These are phyloP conservation scores for Hypocryptadius cinnamomeus DNA, from an alignment of 2,113 vertebrate genomes.

Conservation along the genomic window DNA sequence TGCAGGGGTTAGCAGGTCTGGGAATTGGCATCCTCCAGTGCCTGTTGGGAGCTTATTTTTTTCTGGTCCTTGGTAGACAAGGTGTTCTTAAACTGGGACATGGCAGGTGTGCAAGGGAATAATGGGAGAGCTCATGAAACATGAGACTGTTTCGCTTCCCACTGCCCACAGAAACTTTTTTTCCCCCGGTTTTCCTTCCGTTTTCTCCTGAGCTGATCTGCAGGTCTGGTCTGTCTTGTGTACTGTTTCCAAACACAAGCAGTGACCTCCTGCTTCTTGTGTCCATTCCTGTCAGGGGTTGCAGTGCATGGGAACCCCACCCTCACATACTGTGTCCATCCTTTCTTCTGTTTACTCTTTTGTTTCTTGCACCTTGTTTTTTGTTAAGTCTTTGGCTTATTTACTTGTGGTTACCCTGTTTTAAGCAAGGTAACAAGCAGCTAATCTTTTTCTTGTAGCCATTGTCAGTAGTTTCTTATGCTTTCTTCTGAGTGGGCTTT, in stretches of 20 bases:
- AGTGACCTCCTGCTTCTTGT: neutral
- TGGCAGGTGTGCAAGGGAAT: neutral
- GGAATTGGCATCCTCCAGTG: neutral
- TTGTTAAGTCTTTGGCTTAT: neutral
- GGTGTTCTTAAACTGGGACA: neutral
- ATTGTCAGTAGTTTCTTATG: neutral
- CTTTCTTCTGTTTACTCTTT: neutral
- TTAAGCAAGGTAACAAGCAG: neutral
- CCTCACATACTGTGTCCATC: accelerated
- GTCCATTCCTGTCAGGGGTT: neutral
- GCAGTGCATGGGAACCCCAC: neutral
- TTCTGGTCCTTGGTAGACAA: neutral
- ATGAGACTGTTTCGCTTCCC: neutral
- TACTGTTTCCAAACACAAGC: neutral
- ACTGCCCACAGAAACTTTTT: neutral
- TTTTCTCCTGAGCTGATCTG: neutral
- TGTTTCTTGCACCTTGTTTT: neutral
- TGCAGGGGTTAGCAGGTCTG: neutral
- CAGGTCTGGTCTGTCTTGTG: neutral
- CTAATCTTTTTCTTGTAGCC: neutral
- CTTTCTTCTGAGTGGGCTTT: neutral
- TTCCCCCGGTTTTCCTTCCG: neutral
- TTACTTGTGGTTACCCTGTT: neutral
- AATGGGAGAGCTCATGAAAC: neutral
- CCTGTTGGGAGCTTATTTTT: neutral